Evolutionary conservation across 1,140 invertebrate genomes (phyloP).

Genomic region (Gryon sp.): DNA sequence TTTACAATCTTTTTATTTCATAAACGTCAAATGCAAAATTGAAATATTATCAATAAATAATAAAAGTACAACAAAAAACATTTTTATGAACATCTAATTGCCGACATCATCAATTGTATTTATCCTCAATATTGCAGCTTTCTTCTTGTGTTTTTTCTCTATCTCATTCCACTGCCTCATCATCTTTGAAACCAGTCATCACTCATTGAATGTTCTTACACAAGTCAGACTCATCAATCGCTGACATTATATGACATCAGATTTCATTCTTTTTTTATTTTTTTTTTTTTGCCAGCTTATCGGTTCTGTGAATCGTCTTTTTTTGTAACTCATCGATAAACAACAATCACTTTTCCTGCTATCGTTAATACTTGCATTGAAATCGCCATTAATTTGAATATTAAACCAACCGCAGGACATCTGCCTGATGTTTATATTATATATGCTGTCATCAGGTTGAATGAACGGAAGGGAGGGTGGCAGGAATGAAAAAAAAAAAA

Average conservation of each 20-base stretch:
- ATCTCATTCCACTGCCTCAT: too few relatives aligned
- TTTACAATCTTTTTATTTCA: slow-evolving; percentile 15
- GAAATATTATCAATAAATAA: too few relatives aligned
- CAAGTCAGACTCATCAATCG: slow-evolving; percentile 52
- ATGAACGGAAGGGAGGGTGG: slow-evolving; percentile 7
- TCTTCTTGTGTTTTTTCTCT: too few relatives aligned
- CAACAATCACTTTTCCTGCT: slow-evolving; percentile 21
- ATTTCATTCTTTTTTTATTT: too few relatives aligned
- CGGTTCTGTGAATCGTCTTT: too few relatives aligned
- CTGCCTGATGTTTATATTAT: slow-evolving; percentile 10
- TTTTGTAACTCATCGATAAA: too few relatives aligned
- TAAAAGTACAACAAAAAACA: too few relatives aligned
- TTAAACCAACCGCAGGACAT: slow-evolving; percentile 10
- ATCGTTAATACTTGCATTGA: slow-evolving; percentile 20
- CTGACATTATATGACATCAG: too few relatives aligned
- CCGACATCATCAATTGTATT: too few relatives aligned
- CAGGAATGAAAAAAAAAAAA: not conserved
- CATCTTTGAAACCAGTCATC: too few relatives aligned
- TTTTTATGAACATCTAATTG: slow-evolving; percentile 20
- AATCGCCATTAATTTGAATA: slow-evolving; percentile 47
- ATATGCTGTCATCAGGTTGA: slow-evolving; percentile 13
- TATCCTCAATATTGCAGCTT: too few relatives aligned
- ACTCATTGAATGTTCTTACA: slow-evolving; percentile 36
- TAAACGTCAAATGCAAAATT: too few relatives aligned
- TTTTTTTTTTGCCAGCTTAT: not conserved